phyloP scores from a whole-genome alignment of 2,113 vertebrate genomes.

The Tragelaphus imberbis region DNA sequence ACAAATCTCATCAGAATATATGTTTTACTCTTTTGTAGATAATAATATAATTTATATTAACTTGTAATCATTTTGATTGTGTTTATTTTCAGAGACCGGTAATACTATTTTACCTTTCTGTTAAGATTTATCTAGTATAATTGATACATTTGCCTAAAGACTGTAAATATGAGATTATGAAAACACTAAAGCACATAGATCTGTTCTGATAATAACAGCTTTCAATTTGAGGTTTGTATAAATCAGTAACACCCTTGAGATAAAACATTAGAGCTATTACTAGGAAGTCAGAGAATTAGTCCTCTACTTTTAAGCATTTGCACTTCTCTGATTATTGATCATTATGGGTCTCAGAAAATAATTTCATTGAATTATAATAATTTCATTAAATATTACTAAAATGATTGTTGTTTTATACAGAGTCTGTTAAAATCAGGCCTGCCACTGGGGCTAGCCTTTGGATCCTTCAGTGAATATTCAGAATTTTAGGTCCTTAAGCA shows the following conservation, averaged over 20 bases:
- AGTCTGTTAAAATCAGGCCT: slow-evolving; percentile 5
- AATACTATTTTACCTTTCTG: slow-evolving; percentile 31
- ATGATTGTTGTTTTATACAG: neutral
- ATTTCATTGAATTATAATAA: neutral
- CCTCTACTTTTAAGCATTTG: slow-evolving; percentile 38
- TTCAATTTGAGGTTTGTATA: slow-evolving; percentile 31
- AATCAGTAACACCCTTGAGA: slow-evolving; percentile 52
- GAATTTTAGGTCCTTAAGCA: slow-evolving; percentile 37
- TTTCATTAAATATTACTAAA: slow-evolving; percentile 19
- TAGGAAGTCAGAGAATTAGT: slow-evolving; percentile 35
- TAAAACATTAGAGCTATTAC: slow-evolving; percentile 45
- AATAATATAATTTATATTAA: slow-evolving; percentile 56
- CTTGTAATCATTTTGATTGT: slow-evolving; percentile 61
- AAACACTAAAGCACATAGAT: slow-evolving; percentile 59
- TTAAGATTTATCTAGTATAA: slow-evolving; percentile 59
- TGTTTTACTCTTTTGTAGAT: slow-evolving; percentile 48
- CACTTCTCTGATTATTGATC: neutral
- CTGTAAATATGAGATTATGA: slow-evolving; percentile 60
- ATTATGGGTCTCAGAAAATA: neutral
- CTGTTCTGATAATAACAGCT: slow-evolving; percentile 58
- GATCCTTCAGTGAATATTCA: slow-evolving; percentile 7
- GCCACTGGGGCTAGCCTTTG: neutral
- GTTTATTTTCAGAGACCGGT: slow-evolving; percentile 45
- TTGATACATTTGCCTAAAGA: slow-evolving; percentile 54
- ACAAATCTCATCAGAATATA: slow-evolving; percentile 8